These are phyloP conservation scores for Lontra canadensis DNA, from an alignment of 2,113 vertebrate species.

Conservation along the genomic window DNA sequence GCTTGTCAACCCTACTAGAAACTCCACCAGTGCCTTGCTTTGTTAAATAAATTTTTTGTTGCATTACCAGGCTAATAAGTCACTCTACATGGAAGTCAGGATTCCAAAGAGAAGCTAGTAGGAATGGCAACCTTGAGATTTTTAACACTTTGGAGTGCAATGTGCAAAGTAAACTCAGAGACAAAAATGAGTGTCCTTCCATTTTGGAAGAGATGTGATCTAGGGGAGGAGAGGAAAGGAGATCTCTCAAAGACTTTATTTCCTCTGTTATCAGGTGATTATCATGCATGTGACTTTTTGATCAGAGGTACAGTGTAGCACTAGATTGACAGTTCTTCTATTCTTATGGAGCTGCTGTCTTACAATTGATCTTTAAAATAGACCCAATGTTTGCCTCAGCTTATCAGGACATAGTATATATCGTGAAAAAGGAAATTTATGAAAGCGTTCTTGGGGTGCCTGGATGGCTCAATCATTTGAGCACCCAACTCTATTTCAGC, in stretches of 20 bases:
- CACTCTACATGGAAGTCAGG: not conserved
- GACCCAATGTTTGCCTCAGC: not conserved
- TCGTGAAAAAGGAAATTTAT: not conserved
- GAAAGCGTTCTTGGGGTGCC: not conserved
- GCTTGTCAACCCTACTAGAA: not conserved
- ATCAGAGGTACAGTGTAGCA: not conserved
- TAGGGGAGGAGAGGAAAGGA: not conserved
- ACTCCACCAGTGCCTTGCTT: not conserved
- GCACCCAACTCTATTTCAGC: not conserved
- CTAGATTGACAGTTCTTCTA: not conserved
- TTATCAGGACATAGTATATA: not conserved
- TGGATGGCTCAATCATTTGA: not conserved
- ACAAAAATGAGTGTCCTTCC: not conserved
- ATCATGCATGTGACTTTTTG: not conserved
- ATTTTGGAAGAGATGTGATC: not conserved
- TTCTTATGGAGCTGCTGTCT: not conserved
- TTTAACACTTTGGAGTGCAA: not conserved
- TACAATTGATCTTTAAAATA: conserved; percentile 3
- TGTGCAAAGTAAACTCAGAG: not conserved
- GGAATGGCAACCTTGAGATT: not conserved
- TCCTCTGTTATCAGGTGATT: not conserved
- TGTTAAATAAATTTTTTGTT: not conserved
- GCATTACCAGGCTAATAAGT: not conserved
- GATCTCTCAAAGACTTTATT: not conserved
- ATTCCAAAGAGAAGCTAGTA: not conserved